Percentiles rank a stretch among this genome's conserved stretches.
phyloP scores from a whole-genome alignment of 2,113 vertebrate genomes.

The Saimiri boliviensis region DNA sequence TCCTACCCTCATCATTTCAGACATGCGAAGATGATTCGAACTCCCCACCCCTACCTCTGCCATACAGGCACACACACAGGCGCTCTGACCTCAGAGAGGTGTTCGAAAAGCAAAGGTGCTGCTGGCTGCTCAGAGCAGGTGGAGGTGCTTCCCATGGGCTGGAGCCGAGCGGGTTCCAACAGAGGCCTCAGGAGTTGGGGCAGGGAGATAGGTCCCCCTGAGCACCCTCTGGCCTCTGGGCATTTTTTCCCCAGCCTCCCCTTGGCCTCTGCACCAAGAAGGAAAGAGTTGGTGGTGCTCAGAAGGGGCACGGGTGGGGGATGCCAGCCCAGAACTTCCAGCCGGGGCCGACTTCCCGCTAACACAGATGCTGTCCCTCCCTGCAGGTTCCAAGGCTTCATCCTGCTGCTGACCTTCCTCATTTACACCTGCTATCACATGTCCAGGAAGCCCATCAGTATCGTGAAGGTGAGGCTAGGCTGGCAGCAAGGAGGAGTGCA shows the following conservation, averaged over 20 bases:
- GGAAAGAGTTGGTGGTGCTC: background rate
- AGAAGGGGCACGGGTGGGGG: accelerated
- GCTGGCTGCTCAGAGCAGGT: background rate
- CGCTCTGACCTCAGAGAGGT: background rate
- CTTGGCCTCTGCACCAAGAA: background rate
- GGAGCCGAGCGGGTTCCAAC: background rate
- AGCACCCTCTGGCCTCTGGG: background rate
- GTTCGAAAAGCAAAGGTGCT: background rate
- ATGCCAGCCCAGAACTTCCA: accelerated
- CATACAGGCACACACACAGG: background rate
- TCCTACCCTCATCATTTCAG: background rate
- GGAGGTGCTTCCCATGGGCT: background rate
- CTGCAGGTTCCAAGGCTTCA: slow-evolving; percentile 92
- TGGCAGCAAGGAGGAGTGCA: background rate
- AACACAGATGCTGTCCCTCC: background rate
- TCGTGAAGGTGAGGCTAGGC: slow-evolving; percentile 91
- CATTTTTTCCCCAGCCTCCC: background rate
- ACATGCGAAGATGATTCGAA: background rate
- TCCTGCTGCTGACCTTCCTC: slow-evolving; percentile 94
- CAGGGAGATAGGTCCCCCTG: background rate
- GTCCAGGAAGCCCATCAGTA: slow-evolving; percentile 97
- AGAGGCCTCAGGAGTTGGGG: background rate
- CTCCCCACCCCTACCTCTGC: background rate
- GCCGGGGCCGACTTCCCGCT: background rate
- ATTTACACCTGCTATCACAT: slow-evolving; percentile 96